Evolutionary conservation across 2,113 vertebrate genomes (phyloP).

Genomic region (Zosterops hypoxanthus): DNA sequence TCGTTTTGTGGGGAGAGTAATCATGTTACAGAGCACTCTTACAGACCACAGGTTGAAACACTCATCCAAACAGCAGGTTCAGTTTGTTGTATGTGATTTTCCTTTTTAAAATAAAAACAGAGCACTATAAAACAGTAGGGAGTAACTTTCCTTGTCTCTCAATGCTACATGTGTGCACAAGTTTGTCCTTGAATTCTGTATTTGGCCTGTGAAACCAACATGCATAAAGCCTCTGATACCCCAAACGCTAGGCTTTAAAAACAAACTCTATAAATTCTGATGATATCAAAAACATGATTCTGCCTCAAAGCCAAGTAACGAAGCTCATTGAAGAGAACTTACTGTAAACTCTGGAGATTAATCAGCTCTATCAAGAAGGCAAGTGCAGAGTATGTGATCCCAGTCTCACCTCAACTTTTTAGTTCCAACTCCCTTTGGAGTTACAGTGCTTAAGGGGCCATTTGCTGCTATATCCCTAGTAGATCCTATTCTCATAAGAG

Average conservation of each 20-base stretch:
- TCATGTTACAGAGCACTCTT: neutral
- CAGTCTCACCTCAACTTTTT: neutral
- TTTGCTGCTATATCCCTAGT: neutral
- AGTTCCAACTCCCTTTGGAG: neutral
- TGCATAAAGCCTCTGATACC: neutral
- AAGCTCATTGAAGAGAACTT: neutral
- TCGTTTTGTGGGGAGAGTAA: constrained; percentile 24
- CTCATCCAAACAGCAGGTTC: constrained; percentile 34
- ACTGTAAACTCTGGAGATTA: constrained; percentile 19
- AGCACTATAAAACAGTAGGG: constrained; percentile 1
- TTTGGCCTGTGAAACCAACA: constrained; percentile 24
- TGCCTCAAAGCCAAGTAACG: constrained; percentile 51
- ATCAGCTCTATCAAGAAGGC: constrained; percentile 16
- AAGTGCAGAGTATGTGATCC: neutral
- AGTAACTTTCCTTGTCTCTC: constrained; percentile 36
- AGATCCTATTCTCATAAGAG: neutral
- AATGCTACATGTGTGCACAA: constrained; percentile 44
- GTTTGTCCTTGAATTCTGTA: constrained; percentile 43
- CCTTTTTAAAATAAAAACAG: constrained; percentile 31
- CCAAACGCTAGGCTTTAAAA: neutral
- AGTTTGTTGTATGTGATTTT: constrained; percentile 37
- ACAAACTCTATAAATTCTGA: constrained; percentile 37
- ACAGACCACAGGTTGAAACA: constrained; percentile 45
- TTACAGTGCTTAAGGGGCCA: neutral
- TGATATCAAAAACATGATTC: constrained; percentile 35